Evolutionary conservation across 1,140 invertebrate species (phyloP), one percentile per base, ranked within the genome.

Genomic region (Eurosta solidaginis): DNA sequence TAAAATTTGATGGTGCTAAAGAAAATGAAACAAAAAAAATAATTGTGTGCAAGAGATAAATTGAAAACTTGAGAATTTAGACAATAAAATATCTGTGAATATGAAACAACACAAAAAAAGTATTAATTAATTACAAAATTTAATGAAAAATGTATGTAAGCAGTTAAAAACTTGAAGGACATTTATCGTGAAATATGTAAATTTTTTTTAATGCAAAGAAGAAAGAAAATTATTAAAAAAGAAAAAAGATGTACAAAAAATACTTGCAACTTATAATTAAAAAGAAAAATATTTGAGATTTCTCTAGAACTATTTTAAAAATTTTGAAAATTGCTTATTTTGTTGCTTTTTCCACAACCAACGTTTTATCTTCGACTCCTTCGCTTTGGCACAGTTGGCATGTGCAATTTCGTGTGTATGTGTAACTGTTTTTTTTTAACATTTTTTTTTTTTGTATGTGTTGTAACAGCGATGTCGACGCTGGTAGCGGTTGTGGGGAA

Each of bases 31-130:
- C 22, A 54, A 52, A 12, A 22, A 25, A 74, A 45, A 36, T 3
- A 29, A 36, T 54, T 20, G 50, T 54, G 50, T 54, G 29, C 7
- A 5, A 9, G 12, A 74, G 27, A 74, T 44, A 25, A 25, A 74
- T 36, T 68, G n/a, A 9, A 42, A 36, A 68, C 33, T 68, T 40
- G 33, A 40, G 59, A 68, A 68, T 22, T 68, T 68, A 68, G 59
- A 68, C 59, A 68, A 68, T 68, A 68, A 68, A 40, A 40, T 12
- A 68, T 20, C 59, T 68, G 59, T 68, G 59, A 68, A 68, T 68
- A 68, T 40, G 20, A 68, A 68, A 17, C 22, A 40, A 36, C 12
- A n/a, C 49, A 10, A 20, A 25, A 52, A 4, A 25, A 52, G 49
- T 4, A 22, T 52, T 22, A 7, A 52, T 20, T 20, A 7, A 52